Conservation (phyloP, 1,140 invertebrate genomes). For the Atta colombica region DNA sequence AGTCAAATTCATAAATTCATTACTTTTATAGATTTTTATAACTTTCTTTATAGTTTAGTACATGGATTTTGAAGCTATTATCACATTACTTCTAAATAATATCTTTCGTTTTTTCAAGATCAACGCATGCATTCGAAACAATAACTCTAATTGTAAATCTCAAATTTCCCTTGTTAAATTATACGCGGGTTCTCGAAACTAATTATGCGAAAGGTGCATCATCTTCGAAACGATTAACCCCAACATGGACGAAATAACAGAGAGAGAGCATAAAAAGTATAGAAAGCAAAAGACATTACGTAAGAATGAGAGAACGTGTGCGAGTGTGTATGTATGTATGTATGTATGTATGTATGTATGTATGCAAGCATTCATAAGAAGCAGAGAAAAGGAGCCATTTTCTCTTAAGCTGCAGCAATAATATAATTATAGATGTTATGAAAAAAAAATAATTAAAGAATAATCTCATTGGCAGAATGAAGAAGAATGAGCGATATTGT, state of each 20-base stretch:
- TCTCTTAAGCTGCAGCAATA: conserved; percentile 83
- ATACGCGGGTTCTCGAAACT: conserved; percentile 27
- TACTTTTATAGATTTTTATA: not conserved
- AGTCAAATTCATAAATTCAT: not conserved
- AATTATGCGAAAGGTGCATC: conserved; percentile 18
- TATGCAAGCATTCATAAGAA: not conserved
- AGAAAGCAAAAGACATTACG: conserved; percentile 8
- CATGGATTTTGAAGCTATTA: conserved; percentile 12
- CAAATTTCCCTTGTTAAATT: not conserved
- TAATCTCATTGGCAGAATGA: conserved; percentile 66
- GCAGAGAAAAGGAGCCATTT: conserved; percentile 66
- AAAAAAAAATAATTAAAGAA: conserved; percentile 67
- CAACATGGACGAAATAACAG: conserved; percentile 9
- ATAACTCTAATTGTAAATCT: not conserved
- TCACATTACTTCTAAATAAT: not conserved
- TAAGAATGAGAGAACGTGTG: conserved; percentile 3
- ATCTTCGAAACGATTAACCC: conserved; percentile 46
- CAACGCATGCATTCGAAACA: not conserved
- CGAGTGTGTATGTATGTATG: not conserved
- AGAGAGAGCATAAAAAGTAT: conserved; percentile 7
- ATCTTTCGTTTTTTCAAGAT: not conserved
- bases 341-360: not conserved
- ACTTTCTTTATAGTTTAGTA: conserved; percentile 24
- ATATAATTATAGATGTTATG: conserved; percentile 83
- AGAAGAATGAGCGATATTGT: conserved; percentile 62